Evolutionary conservation across 1,140 invertebrate genomes (phyloP).

Genomic region (Oryzaephilus surinamensis): DNA sequence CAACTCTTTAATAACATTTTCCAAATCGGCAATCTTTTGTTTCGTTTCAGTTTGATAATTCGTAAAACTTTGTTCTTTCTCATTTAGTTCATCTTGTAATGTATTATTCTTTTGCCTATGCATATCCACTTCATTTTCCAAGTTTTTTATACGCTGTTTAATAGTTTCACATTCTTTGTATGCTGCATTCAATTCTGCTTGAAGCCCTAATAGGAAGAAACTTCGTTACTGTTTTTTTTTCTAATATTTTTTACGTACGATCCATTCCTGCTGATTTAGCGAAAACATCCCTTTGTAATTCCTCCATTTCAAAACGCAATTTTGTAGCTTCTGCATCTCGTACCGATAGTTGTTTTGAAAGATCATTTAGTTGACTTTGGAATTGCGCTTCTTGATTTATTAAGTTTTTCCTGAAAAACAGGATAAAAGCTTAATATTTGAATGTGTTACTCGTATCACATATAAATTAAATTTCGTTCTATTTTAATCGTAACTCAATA

Average conservation of each 20-base stretch:
- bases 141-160: slow-evolving; percentile 39
- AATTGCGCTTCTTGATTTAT: slow-evolving; percentile 43
- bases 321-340: slow-evolving; percentile 42
- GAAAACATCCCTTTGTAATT: slow-evolving; percentile 42
- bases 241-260: slow-evolving; percentile 35
- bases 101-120: slow-evolving; percentile 41
- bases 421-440: too few species aligned
- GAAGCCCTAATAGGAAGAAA: slow-evolving; percentile 36
- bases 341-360: slow-evolving; percentile 38
- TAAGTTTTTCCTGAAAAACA: slow-evolving; percentile 38
- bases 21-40: slow-evolving; percentile 36
- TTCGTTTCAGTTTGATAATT: slow-evolving; percentile 27
- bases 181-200: slow-evolving; percentile 44
- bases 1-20: slow-evolving; percentile 39
- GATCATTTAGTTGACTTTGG: slow-evolving; percentile 40
- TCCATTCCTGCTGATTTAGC: slow-evolving; percentile 45
- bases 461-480: background rate
- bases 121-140: slow-evolving; percentile 43
- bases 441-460: slow-evolving; percentile 2
- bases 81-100: slow-evolving; percentile 39
- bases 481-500: background rate
- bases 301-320: slow-evolving; percentile 42
- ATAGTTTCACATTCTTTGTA: slow-evolving; percentile 45
- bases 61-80: slow-evolving; percentile 30
- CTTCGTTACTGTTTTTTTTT: background rate